Base-by-base conservation (phyloP, 2,113 vertebrate species). In the Loxodonta africana region DNA sequence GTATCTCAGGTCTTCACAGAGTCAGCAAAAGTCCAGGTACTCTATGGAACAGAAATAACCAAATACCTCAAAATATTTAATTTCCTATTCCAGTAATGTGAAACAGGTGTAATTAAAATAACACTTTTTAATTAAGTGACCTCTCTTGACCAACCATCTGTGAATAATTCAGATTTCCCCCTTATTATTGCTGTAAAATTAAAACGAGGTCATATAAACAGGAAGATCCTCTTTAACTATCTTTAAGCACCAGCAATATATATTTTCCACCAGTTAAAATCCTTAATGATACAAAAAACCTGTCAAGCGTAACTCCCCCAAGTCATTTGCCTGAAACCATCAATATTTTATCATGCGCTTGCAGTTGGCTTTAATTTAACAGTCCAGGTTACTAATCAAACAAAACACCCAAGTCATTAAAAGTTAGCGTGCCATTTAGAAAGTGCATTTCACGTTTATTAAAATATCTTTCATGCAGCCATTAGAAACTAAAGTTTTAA, bases 331-430 rank as follows among this genome's bases (percentile, higher is more conserved):
- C 98, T 99, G 98, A 99, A 99, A 99, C 99, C 98, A 99, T 99
- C 99, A 99, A 98, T 99, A 99, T 99, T 99, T 99, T 99, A 99
- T 99, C 99, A 99, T 97, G 98, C 98, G 97, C 98, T 99, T 99
- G 98, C 99, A 99, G 99, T 99, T 99, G 99, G 98, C 98, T 99
- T 99, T 99, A 99, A 99, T 99, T 99, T 99, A 99, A 99, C 98
- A 99, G 99, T 99, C 98, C 99, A 99, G 99, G 98, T 99, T 99
- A 98, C 99, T 99, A 99, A 99, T 99, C 99, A 99, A 99, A 99
- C 99, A 99, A 99, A 99, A 99, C 99, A 99, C 98, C 98, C 98
- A 99, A 99, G 99, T 99, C 99, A 99, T 99, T 99, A 99, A 99
- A 99, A 99, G 98, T 99, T 99, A 99, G 99, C 97, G 62, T 99